Evolutionary conservation across 2,888 invertebrate genomes (phyloP), one percentile per base, ranked within the genome.

Genomic region (Masnerella sp.): DNA sequence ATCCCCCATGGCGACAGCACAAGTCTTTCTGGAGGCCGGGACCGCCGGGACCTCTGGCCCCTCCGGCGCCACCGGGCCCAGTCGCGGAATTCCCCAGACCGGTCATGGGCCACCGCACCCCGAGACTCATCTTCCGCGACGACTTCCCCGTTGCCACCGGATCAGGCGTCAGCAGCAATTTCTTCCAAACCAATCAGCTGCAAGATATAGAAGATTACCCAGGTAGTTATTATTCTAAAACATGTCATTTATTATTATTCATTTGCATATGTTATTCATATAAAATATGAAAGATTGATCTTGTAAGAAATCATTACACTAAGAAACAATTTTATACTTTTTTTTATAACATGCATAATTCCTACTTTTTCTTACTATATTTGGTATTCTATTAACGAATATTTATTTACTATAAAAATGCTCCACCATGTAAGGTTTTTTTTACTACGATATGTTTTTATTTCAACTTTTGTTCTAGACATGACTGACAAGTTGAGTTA

Each of bases 101-200:
- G n/a, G 85, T 85, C 17, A 86, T 87, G 86, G 83, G 82, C 1
- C 87, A 87, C 64, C 82, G 87, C 42, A 84, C 85, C 1, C 87
- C 87, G 1, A 76, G 87, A 43, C 69, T 87, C 7, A 85, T 87
- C 32, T 87, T 87, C 54, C 83, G 87, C 2, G 87, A 87, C 70
- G 87, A 87, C 36, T 85, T 84, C 64, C 81, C 85, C 11, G 78
- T 83, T 1, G 78, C 81, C 12, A 80, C 80, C 7, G 81, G 77
- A 17, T 79, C 80, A 18, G 82, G 81, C 2, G 77, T 78, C 58
- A 80, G 81, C 32, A 78, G 77, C 45, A 81, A 79, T 9, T 85
- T 87, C 67, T 87, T 87, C 56, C 85, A 84, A 58, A 83, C 85
- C 4, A 87, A 87, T 61, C 87, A 87, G 32, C 58, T 87, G 49